Conservation (phyloP, 2,113 vertebrate genomes). For the Xenopus tropicalis region UCB_Xtro_10.0 CM004444.2:85938001-85938500, state of each 20-base stretch:
- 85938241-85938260: slow-evolving; percentile 22
- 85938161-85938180: slow-evolving; percentile 65
- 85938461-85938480: background rate
- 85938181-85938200: slow-evolving; percentile 58
- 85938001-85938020: background rate
- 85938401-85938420: slow-evolving; percentile 10
- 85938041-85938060: slow-evolving; percentile 24
- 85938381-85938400: background rate
- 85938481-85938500: no score
- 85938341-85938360: background rate
- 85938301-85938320: slow-evolving; percentile 22
- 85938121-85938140: slow-evolving; percentile 33
- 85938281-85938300: slow-evolving; percentile 21
- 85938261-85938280: slow-evolving; percentile 31
- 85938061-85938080: slow-evolving; percentile 21
- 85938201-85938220: slow-evolving; percentile 55
- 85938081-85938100: slow-evolving; percentile 30
- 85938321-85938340: slow-evolving; percentile 37
- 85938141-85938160: slow-evolving; percentile 37
- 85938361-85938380: slow-evolving; percentile 25
- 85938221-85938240: slow-evolving; percentile 45
- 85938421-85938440: background rate
- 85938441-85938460: slow-evolving; percentile 1
- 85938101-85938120: slow-evolving; percentile 25
- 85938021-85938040: slow-evolving; percentile 15